These are phyloP conservation scores for Tuta absoluta DNA, from an alignment of 2,888 invertebrate genomes.

Conservation along the genomic window DNA sequence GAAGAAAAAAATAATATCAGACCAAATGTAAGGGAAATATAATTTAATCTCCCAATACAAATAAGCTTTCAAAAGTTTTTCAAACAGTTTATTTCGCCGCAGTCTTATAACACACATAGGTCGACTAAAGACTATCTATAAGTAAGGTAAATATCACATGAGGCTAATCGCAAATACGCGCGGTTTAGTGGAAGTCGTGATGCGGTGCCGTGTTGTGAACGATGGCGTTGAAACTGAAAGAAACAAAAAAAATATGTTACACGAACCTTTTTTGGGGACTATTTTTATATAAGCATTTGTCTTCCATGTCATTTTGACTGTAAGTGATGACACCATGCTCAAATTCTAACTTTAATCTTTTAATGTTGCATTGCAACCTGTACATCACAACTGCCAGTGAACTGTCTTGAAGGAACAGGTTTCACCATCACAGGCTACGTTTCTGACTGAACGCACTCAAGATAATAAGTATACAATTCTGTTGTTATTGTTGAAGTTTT, in stretches of 20 bases:
- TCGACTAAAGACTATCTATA: conserved; percentile 78
- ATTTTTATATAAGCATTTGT: no score
- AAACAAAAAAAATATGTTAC: conserved; percentile 23
- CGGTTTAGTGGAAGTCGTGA: conserved; percentile 65
- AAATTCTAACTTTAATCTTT: no score
- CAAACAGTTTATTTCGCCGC: conserved; percentile 78
- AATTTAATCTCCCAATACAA: not conserved
- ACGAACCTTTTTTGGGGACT: not conserved
- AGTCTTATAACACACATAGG: conserved; percentile 73
- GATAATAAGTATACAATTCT: no score
- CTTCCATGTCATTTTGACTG: no score
- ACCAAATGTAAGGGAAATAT: not conserved
- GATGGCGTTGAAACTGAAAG: conserved; percentile 77
- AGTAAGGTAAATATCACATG: conserved; percentile 78
- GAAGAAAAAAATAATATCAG: not conserved
- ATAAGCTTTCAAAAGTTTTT: conserved; percentile 43
- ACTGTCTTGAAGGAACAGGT: no score
- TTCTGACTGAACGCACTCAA: no score
- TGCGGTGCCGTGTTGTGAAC: conserved; percentile 77
- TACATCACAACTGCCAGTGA: no score
- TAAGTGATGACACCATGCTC: no score
- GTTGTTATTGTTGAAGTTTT: no score
- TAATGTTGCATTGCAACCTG: no score
- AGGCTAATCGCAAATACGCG: conserved; percentile 51
- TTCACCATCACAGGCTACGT: no score